Evolutionary conservation across 2,113 vertebrate species (phyloP).

Genomic region (Melanerpes formicivorus): DNA sequence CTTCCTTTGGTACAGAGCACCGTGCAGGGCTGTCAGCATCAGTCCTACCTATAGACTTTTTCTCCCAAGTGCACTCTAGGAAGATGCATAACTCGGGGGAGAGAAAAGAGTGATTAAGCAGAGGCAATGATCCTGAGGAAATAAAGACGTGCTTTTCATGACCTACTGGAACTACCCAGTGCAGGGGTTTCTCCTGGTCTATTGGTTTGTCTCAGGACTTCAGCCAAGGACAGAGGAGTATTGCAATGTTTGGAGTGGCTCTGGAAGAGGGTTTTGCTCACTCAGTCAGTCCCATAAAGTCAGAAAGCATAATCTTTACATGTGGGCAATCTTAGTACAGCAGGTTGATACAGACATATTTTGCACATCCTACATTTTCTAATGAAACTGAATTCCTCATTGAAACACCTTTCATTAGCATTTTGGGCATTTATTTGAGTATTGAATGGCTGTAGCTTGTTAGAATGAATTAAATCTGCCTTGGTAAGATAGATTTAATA

Average conservation of each 20-base stretch:
- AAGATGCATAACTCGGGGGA: background rate
- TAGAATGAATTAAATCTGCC: background rate
- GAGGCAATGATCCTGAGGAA: background rate
- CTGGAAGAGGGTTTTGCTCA: background rate
- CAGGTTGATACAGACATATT: background rate
- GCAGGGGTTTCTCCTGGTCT: background rate
- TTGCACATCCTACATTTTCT: background rate
- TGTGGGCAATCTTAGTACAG: background rate
- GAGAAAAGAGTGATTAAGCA: background rate
- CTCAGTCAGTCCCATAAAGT: background rate
- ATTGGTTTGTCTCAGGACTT: background rate
- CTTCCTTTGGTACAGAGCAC: background rate
- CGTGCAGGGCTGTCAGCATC: rapidly evolving
- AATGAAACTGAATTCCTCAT: background rate
- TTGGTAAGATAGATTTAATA: background rate
- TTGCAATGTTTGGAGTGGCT: background rate
- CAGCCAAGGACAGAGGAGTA: background rate
- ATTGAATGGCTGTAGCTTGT: background rate
- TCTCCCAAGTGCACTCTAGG: background rate
- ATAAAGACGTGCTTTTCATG: background rate
- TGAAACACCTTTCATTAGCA: background rate
- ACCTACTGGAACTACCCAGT: background rate
- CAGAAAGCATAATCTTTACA: background rate
- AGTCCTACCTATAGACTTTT: background rate
- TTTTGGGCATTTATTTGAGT: background rate